Evolutionary conservation across 2,797 vertebrate species (phyloP).

Genomic region (Nothura maculosa): DNA sequence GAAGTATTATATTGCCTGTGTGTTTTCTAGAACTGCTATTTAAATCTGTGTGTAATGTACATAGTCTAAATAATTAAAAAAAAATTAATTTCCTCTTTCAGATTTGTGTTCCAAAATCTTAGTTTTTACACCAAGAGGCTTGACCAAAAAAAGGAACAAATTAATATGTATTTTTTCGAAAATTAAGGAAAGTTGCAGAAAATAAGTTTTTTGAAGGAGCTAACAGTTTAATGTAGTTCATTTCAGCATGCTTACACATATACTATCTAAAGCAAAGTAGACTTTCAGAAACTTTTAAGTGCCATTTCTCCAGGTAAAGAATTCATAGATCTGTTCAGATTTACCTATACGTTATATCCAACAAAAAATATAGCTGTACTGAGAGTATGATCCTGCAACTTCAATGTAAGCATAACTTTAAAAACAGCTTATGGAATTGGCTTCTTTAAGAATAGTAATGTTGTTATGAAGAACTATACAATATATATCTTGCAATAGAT

Average conservation of each 20-base stretch:
- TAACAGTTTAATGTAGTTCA: neutral
- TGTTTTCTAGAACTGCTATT: neutral
- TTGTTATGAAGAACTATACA: neutral
- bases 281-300: neutral
- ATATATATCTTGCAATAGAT: neutral
- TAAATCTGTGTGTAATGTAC: neutral
- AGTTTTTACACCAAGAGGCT: neutral
- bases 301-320: neutral
- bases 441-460: neutral
- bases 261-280: neutral
- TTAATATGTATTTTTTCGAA: neutral
- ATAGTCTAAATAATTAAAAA: neutral
- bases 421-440: neutral
- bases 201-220: neutral
- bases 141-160: neutral
- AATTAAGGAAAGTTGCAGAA: neutral
- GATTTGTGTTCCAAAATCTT: neutral
- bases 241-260: fast-evolving
- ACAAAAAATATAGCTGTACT: neutral
- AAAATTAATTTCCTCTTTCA: neutral
- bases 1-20: neutral
- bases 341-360: fast-evolving
- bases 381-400: neutral
- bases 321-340: neutral
- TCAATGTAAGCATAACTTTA: neutral